phyloP scores from a whole-genome alignment of 2,888 invertebrate genomes.

The Nomada flava region DNA sequence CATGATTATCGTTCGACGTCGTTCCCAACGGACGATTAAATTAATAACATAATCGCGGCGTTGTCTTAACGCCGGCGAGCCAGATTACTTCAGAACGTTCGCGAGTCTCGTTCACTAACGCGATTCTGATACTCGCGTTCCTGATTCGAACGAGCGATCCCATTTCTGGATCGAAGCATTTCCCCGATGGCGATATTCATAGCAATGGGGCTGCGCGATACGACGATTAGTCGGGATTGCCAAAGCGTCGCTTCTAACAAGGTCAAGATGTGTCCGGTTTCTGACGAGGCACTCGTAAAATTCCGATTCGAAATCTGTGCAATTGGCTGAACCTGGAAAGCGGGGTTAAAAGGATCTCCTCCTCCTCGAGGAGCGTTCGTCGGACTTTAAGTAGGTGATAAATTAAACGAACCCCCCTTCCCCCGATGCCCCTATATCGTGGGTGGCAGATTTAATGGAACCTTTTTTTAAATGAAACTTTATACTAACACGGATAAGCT shows the following conservation, averaged over 20 bases:
- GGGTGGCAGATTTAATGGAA: slow-evolving; percentile 76
- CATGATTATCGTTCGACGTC: slow-evolving; percentile 46
- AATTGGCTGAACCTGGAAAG: slow-evolving; percentile 63
- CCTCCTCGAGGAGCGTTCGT: slow-evolving; percentile 49
- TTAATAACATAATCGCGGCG: slow-evolving; percentile 41
- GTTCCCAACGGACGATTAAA: slow-evolving; percentile 49
- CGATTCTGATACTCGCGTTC: neutral
- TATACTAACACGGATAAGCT: slow-evolving; percentile 74
- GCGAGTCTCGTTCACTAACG: neutral
- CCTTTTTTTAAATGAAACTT: slow-evolving; percentile 71
- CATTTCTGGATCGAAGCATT: neutral
- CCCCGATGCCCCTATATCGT: slow-evolving; percentile 67
- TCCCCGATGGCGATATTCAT: too few species aligned
- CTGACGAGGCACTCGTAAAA: slow-evolving; percentile 45
- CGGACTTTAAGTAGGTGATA: slow-evolving; percentile 79
- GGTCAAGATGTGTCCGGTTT: slow-evolving; percentile 48
- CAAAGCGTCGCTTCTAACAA: slow-evolving; percentile 31
- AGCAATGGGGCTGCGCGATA: neutral
- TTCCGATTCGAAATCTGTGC: slow-evolving; percentile 42
- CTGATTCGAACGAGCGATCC: neutral
- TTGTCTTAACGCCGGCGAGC: slow-evolving; percentile 11
- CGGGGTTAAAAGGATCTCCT: slow-evolving; percentile 52
- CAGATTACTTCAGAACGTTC: neutral
- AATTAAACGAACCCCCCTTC: slow-evolving; percentile 77
- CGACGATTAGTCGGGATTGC: neutral